Conservation (phyloP, 2,113 vertebrate genomes). For the Damaliscus lunatus region DNA sequence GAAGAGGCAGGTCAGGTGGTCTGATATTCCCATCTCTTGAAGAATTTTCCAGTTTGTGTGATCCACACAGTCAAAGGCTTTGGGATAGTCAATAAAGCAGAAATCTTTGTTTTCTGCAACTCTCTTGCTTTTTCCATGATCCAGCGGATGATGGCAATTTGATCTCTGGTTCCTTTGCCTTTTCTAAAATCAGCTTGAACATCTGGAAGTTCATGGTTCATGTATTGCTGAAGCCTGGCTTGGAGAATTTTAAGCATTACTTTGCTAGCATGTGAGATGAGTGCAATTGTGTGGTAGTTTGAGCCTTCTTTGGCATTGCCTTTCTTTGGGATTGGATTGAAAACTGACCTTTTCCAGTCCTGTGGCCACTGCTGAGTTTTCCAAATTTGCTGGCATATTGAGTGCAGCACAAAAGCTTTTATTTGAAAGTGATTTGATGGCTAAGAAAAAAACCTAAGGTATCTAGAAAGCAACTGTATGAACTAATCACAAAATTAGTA, state of each 20-base stretch:
- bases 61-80: neutral
- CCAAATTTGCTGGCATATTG: neutral
- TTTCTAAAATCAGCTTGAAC: neutral
- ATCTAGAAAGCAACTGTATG: neutral
- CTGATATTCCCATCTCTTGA: neutral
- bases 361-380: neutral
- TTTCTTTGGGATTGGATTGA: neutral
- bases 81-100: neutral
- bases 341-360: neutral
- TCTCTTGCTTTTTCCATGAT: neutral
- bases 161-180: neutral
- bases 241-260: neutral
- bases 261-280: neutral
- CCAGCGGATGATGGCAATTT: neutral
- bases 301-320: neutral
- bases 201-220: neutral
- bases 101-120: neutral
- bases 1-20: neutral
- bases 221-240: neutral
- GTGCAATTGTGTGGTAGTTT: neutral
- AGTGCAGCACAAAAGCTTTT: neutral
- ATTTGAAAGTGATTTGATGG: neutral
- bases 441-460: neutral
- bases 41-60: neutral
- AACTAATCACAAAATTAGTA: neutral